phyloP scores from a whole-genome alignment of 2,797 vertebrate species.

The Bothrops alternatus region DNA sequence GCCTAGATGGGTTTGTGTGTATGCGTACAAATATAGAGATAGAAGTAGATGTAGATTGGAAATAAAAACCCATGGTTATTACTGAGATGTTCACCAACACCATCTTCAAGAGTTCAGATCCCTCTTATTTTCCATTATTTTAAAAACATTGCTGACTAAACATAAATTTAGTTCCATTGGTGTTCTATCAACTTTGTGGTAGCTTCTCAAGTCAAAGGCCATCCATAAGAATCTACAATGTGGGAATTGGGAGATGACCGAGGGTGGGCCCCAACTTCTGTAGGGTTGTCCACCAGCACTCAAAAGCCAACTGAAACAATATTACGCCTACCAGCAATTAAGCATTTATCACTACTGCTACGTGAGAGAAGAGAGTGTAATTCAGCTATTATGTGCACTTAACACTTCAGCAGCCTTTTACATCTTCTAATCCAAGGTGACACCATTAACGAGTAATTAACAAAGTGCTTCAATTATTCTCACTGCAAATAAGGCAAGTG shows the following conservation, averaged over 20 bases:
- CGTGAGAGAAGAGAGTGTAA: not conserved
- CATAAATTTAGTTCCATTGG: not conserved
- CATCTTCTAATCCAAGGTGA: conserved; percentile 9
- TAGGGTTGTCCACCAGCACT: not conserved
- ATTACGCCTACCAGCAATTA: not conserved
- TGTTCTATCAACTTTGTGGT: not conserved
- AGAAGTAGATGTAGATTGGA: not conserved
- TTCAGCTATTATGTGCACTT: not conserved
- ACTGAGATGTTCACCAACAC: not conserved
- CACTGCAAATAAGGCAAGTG: conserved; percentile 21
- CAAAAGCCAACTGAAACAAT: not conserved
- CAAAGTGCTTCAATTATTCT: conserved; percentile 7
- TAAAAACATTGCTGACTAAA: conserved; percentile 12
- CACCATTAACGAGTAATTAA: conserved; percentile 12
- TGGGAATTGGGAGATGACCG: not conserved
- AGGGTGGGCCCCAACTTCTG: too few relatives aligned
- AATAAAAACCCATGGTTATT: not conserved
- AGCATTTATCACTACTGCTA: not conserved
- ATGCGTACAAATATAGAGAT: too few relatives aligned
- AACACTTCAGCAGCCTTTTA: conserved; percentile 11
- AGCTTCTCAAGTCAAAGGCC: too few relatives aligned
- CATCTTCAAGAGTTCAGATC: conserved; percentile 16
- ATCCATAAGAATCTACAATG: not conserved
- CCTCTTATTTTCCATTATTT: not conserved
- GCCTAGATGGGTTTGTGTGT: not conserved